phyloP scores from a whole-genome alignment of 2,797 vertebrate species.

The Oreortyx pictus region DNA sequence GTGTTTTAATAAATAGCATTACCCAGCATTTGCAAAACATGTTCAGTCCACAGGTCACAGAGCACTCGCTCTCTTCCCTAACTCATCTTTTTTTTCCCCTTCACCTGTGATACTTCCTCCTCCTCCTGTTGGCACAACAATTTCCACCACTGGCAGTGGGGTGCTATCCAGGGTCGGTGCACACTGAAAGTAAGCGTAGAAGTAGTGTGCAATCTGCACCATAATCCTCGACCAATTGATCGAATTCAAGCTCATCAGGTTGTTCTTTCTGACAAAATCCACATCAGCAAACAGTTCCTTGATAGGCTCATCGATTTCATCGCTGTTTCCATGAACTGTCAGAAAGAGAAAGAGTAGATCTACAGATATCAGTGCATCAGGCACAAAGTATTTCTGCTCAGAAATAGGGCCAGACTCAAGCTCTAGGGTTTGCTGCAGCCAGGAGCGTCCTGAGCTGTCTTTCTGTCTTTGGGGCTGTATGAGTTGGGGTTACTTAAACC shows the following conservation, averaged over 20 bases:
- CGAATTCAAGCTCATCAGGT: constrained; percentile 93
- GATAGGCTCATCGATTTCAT: constrained; percentile 89
- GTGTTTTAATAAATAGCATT: constrained; percentile 63
- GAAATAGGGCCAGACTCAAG: neutral
- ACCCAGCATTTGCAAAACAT: neutral
- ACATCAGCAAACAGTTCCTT: constrained; percentile 86
- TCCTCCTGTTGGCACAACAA: constrained; percentile 93
- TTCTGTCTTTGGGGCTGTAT: rapidly evolving
- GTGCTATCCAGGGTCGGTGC: constrained; percentile 44
- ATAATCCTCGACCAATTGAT: constrained; percentile 93
- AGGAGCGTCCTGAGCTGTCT: neutral
- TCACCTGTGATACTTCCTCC: constrained; percentile 93
- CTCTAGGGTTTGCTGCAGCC: neutral
- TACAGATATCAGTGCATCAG: neutral
- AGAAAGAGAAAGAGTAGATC: constrained; percentile 41
- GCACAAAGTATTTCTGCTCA: neutral
- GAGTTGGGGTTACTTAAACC: neutral
- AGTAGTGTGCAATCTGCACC: constrained; percentile 90
- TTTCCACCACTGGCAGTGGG: constrained; percentile 82
- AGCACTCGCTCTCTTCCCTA: neutral
- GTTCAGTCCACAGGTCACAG: constrained; percentile 45
- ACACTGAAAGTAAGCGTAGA: constrained; percentile 90
- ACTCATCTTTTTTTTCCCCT: constrained; percentile 14
- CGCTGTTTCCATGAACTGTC: constrained; percentile 89
- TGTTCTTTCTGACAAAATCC: constrained; percentile 80